These are phyloP conservation scores for Neomicropteryx cornuta DNA, from an alignment of 1,140 invertebrate genomes.

Conservation along the genomic window DNA sequence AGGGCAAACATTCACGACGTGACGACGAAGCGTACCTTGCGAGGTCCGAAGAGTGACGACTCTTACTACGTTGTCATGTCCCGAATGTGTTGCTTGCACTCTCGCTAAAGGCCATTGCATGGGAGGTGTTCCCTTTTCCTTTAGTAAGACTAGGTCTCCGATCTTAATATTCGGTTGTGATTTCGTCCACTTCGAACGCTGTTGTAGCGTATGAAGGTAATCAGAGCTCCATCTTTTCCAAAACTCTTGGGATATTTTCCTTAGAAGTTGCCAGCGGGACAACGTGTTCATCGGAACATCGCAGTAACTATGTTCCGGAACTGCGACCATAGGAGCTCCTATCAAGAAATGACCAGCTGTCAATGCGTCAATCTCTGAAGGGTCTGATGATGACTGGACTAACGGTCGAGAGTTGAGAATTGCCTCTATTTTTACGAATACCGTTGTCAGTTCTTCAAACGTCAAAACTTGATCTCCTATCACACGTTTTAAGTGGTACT, in stretches of 20 bases:
- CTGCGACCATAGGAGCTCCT: constrained; percentile 15
- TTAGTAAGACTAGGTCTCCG: not conserved
- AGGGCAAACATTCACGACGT: constrained; percentile 3
- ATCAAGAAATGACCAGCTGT: constrained; percentile 25
- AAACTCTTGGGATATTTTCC: not conserved
- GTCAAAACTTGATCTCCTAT: constrained; percentile 12
- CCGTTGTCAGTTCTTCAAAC: constrained; percentile 17
- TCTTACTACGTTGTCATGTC: constrained; percentile 12
- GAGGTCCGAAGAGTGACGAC: constrained; percentile 10
- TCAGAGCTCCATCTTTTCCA: not conserved
- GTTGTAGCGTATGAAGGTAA: not conserved
- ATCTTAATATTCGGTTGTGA: not conserved
- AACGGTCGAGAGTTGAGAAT: constrained; percentile 17
- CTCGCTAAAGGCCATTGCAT: constrained; percentile 15
- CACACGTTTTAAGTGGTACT: constrained; percentile 15
- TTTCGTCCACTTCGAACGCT: not conserved
- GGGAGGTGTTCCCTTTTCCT: constrained; percentile 6
- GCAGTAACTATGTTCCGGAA: constrained; percentile 6
- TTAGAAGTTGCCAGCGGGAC: not conserved
- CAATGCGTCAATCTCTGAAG: constrained; percentile 14
- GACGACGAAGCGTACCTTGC: constrained; percentile 2
- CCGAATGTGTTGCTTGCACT: constrained; percentile 10
- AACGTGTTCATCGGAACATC: not conserved
- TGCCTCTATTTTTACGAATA: constrained; percentile 16
- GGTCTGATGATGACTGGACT: constrained; percentile 10